Percentiles rank a stretch among this genome's conserved stretches.
Evolutionary conservation across 2,797 vertebrate genomes (phyloP).

Genomic region (Sandelia bainsii): DNA sequence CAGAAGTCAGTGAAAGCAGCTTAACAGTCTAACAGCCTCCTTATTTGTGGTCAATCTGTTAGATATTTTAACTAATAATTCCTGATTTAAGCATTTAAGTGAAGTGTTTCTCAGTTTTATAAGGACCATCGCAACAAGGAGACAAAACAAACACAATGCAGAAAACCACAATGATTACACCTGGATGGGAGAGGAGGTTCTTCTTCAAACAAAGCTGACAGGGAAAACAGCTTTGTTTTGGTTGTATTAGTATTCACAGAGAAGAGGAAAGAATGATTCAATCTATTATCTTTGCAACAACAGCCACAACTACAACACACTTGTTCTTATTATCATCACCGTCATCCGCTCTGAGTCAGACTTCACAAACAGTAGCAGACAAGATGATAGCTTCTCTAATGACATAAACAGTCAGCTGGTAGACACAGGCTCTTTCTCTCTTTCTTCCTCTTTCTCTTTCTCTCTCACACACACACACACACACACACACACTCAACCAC

Average conservation of each 20-base stretch:
- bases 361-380: conserved; percentile 46
- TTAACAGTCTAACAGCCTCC: conserved; percentile 1
- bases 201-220: conserved; percentile 39
- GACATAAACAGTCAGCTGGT: conserved; percentile 60
- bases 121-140: not conserved
- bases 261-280: conserved; percentile 53
- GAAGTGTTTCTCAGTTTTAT: not conserved
- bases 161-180: conserved; percentile 37
- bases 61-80: conserved; percentile 8
- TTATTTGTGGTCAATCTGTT: conserved; percentile 12
- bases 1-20: conserved; percentile 4
- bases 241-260: conserved; percentile 48
- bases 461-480: not conserved
- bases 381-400: conserved; percentile 66
- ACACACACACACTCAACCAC: not conserved
- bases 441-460: not conserved
- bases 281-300: conserved; percentile 54
- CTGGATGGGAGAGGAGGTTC: conserved; percentile 12
- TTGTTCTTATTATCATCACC: conserved; percentile 47
- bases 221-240: conserved; percentile 54
- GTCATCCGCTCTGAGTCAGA: conserved; percentile 63
- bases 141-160: conserved; percentile 22
- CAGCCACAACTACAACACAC: conserved; percentile 41
- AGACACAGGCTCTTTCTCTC: conserved; percentile 32
- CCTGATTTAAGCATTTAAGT: not conserved